A percentile compares a stretch with the other conserved stretches of the same genome.
Conservation (phyloP, 2,113 vertebrate species). For the Balaenoptera acutorostrata region DNA sequence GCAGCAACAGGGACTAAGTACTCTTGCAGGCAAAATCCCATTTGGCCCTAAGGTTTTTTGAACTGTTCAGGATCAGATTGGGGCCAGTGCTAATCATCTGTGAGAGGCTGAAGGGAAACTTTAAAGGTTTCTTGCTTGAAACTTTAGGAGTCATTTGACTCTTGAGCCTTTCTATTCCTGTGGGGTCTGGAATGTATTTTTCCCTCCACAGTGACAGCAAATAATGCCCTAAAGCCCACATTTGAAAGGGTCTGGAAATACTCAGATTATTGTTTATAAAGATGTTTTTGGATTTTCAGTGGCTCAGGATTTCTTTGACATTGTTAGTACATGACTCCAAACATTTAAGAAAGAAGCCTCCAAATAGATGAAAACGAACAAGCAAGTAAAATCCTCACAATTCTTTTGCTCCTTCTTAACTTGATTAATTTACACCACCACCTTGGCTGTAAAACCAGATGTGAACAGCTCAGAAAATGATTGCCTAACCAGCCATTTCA, state of each 20-base stretch:
- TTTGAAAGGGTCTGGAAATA: conserved; percentile 44
- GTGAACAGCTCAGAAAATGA: conserved; percentile 19
- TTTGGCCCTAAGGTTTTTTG: not conserved
- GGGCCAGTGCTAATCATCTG: not conserved
- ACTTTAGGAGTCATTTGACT: not conserved
- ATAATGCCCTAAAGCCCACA: not conserved
- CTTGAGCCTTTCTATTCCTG: not conserved
- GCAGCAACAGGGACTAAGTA: not conserved
- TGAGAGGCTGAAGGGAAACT: conserved; percentile 4
- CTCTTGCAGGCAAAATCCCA: not conserved
- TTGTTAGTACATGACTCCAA: conserved; percentile 21
- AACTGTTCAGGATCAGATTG: not conserved
- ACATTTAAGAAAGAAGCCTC: conserved; percentile 27
- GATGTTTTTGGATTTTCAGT: conserved; percentile 31
- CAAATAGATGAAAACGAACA: conserved; percentile 23
- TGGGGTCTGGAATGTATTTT: conserved; percentile 35
- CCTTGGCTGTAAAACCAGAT: not conserved
- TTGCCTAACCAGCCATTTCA: not conserved
- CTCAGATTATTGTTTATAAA: conserved; percentile 32
- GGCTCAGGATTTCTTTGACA: conserved; percentile 33
- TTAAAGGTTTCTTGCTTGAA: conserved; percentile 9
- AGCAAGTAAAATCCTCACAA: not conserved
- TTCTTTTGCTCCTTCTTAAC: not conserved
- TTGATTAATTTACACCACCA: not conserved
- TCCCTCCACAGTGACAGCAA: not conserved